Conservation (phyloP, 1,140 invertebrate genomes). For the Trichogramma pretiosum region DNA sequence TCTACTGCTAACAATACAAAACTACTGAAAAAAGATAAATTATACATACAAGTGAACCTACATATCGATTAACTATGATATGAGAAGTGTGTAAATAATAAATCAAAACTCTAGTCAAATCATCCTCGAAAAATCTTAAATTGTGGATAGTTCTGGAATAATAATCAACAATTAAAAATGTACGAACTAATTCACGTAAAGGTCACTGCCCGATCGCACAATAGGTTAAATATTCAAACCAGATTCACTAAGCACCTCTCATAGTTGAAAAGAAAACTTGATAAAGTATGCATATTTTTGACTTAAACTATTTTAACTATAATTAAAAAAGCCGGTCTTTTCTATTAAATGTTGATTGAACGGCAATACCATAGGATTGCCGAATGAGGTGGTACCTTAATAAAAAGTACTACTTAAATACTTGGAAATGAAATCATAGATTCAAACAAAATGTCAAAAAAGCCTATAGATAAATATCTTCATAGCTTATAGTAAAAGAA, state of each 20-base stretch:
- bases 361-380: no score
- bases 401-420: no score
- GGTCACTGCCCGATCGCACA: slow-evolving; percentile 5
- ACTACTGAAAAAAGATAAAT: slow-evolving; percentile 2
- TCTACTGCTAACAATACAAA: no score
- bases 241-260: slow-evolving; percentile 11
- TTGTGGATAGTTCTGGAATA: no score
- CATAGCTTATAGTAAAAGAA: no score
- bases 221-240: slow-evolving; percentile 10
- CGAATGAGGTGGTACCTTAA: no score
- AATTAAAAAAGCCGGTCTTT: slow-evolving; percentile 20
- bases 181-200: no score
- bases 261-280: slow-evolving; percentile 20
- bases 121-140: slow-evolving; percentile 4
- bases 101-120: slow-evolving; percentile 5
- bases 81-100: slow-evolving; percentile 11
- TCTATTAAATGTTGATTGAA: no score
- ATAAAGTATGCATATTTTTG: slow-evolving; percentile 32
- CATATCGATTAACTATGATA: slow-evolving; percentile 13
- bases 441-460: no score
- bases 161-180: no score
- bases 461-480: no score
- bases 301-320: slow-evolving; percentile 30
- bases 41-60: slow-evolving; percentile 5
- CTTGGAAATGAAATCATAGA: no score